phyloP scores from a whole-genome alignment of 2,797 vertebrate genomes.

The Pampus argenteus region DNA sequence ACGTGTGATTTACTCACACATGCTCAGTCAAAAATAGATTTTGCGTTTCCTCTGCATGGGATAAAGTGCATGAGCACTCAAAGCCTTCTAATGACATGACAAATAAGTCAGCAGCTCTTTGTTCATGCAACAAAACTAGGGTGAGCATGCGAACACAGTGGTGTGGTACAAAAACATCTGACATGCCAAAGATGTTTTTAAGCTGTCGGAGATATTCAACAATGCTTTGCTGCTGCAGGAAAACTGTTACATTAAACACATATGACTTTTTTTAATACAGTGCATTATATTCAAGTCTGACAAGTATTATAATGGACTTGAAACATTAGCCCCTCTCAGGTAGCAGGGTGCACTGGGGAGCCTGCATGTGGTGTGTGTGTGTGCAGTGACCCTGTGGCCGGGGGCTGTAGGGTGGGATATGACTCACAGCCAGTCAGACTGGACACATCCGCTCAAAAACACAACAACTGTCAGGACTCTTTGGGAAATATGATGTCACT shows the following conservation, averaged over 20 bases:
- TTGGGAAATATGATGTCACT: constrained; percentile 78
- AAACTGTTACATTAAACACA: background rate
- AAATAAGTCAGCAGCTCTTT: constrained; percentile 54
- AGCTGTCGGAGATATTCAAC: constrained; percentile 13
- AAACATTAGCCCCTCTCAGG: constrained; percentile 36
- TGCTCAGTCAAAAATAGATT: constrained; percentile 74
- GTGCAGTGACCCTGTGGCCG: constrained; percentile 34
- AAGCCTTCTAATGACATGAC: constrained; percentile 57
- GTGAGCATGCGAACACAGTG: constrained; percentile 1
- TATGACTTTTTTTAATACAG: background rate
- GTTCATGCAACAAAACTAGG: constrained; percentile 45
- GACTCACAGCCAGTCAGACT: constrained; percentile 63
- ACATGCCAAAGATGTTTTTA: constrained; percentile 24
- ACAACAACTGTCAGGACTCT: constrained; percentile 76
- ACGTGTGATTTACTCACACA: constrained; percentile 79
- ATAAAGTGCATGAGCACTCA: constrained; percentile 62
- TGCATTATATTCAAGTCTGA: background rate
- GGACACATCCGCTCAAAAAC: constrained; percentile 75
- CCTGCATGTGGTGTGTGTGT: constrained; percentile 10
- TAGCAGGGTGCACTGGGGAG: constrained; percentile 17
- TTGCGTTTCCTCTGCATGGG: constrained; percentile 73
- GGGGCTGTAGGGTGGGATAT: constrained; percentile 44
- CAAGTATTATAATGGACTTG: constrained; percentile 22
- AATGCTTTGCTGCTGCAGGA: constrained; percentile 18
- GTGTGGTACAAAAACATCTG: constrained; percentile 32